Evolutionary conservation across 1,140 invertebrate genomes (phyloP).

Genomic region (Helicorthomorpha holstii): DNA sequence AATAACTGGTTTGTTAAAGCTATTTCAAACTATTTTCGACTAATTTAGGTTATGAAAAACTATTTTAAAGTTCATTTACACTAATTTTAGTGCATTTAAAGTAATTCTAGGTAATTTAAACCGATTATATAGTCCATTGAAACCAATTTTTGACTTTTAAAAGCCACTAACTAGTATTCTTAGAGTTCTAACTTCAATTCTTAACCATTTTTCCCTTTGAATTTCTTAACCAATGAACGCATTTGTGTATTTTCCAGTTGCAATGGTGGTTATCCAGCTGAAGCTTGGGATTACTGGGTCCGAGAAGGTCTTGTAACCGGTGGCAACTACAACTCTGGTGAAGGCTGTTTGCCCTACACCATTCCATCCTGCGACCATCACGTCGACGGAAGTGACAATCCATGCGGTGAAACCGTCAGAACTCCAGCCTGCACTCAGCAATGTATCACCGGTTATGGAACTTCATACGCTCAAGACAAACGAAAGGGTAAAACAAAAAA

Average conservation of each 20-base stretch:
- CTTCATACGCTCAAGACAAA: constrained; percentile 55
- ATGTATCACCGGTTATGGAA: constrained; percentile 52
- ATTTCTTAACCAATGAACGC: neutral
- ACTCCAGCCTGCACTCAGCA: constrained; percentile 60
- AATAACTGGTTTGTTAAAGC: no score
- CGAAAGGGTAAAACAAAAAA: constrained; percentile 39
- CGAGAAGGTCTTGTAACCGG: constrained; percentile 63
- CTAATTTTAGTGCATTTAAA: no score
- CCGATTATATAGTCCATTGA: neutral
- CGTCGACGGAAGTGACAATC: constrained; percentile 49
- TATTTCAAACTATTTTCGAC: no score
- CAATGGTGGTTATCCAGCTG: constrained; percentile 54
- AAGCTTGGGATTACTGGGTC: constrained; percentile 73
- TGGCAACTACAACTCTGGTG: constrained; percentile 52
- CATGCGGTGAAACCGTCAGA: constrained; percentile 41
- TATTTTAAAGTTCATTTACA: no score
- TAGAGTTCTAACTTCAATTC: no score
- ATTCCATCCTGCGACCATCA: constrained; percentile 81
- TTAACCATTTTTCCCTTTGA: neutral
- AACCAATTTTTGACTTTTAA: no score
- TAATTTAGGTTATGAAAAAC: no score
- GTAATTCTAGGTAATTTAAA: neutral
- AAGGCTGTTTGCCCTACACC: constrained; percentile 69
- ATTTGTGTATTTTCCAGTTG: constrained; percentile 38
- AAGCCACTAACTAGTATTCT: no score